Conservation (phyloP, 2,888 invertebrate species). For the Eutolmus rufibarbis region DNA sequence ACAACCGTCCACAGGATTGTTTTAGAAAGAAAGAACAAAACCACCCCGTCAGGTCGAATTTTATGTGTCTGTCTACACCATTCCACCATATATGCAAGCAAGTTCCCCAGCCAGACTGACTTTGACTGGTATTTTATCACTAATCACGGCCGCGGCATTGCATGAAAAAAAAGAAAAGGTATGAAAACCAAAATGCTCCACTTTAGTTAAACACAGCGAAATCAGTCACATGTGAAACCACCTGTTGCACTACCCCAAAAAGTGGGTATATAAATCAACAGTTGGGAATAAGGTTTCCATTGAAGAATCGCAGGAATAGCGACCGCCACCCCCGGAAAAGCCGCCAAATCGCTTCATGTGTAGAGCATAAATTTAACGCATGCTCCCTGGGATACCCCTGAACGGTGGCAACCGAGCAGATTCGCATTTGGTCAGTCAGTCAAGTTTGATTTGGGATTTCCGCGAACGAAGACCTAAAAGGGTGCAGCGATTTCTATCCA, state of each 20-base stretch:
- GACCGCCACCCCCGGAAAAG: not conserved
- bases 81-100: not conserved
- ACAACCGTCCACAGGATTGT: not conserved
- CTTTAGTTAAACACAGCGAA: not conserved
- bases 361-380: constrained; percentile 18
- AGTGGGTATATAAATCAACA: constrained; percentile 4
- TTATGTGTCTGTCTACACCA: not conserved
- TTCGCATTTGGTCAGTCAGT: constrained; percentile 36
- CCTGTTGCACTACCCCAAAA: not conserved
- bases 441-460: constrained; percentile 35
- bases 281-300: constrained; percentile 1
- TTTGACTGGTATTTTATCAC: not conserved
- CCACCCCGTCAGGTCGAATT: not conserved
- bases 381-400: constrained; percentile 14
- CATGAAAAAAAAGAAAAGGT: not conserved
- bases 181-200: not conserved
- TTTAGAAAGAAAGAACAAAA: not conserved
- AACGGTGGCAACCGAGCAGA: constrained; percentile 9
- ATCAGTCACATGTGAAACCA: not conserved
- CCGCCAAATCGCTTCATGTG: not conserved
- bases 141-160: constrained; percentile 17
- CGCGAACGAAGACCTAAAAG: constrained; percentile 25
- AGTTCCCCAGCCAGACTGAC: not conserved
- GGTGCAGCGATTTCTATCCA: not conserved
- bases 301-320: not conserved